These are phyloP conservation scores for Nysson spinosus DNA, from an alignment of 2,888 invertebrate genomes.

Conservation along the genomic window DNA sequence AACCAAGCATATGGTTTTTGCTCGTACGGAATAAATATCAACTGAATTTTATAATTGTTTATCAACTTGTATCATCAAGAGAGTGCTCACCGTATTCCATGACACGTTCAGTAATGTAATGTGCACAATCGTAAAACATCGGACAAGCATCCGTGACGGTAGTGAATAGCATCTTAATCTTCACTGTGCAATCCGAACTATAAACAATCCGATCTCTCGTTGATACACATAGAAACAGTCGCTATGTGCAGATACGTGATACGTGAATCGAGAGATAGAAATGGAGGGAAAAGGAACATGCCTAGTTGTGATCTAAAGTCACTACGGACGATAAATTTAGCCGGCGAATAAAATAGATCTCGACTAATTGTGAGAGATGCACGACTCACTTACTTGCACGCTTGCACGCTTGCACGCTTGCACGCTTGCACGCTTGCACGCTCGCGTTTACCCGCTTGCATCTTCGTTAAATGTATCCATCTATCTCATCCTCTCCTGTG, in stretches of 20 bases:
- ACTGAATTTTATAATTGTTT: too few species aligned
- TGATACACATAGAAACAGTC: slow-evolving; percentile 22
- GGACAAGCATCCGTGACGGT: slow-evolving; percentile 43
- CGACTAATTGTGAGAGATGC: slow-evolving; percentile 77
- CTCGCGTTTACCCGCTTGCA: slow-evolving; percentile 9
- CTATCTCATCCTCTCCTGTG: slow-evolving; percentile 42
- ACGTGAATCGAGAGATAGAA: slow-evolving; percentile 42
- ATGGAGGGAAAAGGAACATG: slow-evolving; percentile 9
- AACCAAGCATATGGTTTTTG: too few species aligned
- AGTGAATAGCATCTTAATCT: slow-evolving; percentile 70
- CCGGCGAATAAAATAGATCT: slow-evolving; percentile 75
- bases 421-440: background rate
- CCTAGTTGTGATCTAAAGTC: slow-evolving; percentile 68
- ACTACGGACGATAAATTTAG: slow-evolving; percentile 74
- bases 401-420: slow-evolving; percentile 33
- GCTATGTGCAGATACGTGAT: slow-evolving; percentile 24
- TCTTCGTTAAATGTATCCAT: slow-evolving; percentile 25
- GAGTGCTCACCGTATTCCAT: too few species aligned
- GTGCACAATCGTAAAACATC: slow-evolving; percentile 42
- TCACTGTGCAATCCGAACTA: slow-evolving; percentile 60
- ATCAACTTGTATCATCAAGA: too few species aligned
- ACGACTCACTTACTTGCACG: slow-evolving; percentile 72
- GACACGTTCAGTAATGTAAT: too few species aligned
- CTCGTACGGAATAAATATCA: too few species aligned
- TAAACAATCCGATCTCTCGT: slow-evolving; percentile 64